Percentiles rank a stretch among this genome's conserved stretches.
phyloP scores from a whole-genome alignment of 2,797 vertebrate species.

The Discoglossus pictus region DNA sequence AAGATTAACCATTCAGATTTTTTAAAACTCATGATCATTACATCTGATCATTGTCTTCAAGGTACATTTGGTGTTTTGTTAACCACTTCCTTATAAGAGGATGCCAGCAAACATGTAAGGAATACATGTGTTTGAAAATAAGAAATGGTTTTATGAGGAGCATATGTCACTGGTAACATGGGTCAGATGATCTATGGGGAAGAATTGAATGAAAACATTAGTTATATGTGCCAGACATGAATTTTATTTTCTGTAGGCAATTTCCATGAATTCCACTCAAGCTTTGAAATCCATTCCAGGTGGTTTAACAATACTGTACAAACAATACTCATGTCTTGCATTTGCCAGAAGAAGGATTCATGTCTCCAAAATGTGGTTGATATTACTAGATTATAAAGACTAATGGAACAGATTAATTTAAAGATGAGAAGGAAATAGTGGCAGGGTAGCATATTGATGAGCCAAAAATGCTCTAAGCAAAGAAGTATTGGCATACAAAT shows the following conservation, averaged over 20 bases:
- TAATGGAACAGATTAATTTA: conserved; percentile 29
- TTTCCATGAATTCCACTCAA: conserved; percentile 37
- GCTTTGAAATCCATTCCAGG: conserved; percentile 45
- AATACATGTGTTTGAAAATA: conserved; percentile 10
- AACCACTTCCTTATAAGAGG: conserved; percentile 27
- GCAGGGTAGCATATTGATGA: neutral
- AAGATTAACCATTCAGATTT: too few relatives aligned
- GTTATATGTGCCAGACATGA: conserved; percentile 10
- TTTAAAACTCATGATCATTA: neutral
- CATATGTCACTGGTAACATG: conserved; percentile 19
- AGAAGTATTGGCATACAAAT: conserved; percentile 5
- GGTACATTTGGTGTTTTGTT: conserved; percentile 3
- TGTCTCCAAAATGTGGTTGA: conserved; percentile 37
- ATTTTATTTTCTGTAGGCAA: conserved; percentile 27
- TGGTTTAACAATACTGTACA: conserved; percentile 37
- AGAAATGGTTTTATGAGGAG: conserved; percentile 11
- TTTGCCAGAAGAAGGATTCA: conserved; percentile 36
- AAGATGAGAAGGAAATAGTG: conserved; percentile 27
- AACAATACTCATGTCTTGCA: conserved; percentile 31
- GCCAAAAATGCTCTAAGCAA: conserved; percentile 8
- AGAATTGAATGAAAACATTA: conserved; percentile 35
- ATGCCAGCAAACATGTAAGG: conserved; percentile 7
- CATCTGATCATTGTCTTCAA: neutral
- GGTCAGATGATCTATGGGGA: conserved; percentile 19
- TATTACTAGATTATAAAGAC: conserved; percentile 27